A percentile compares a stretch with the other conserved stretches of the same genome.
These are phyloP conservation scores for Halcyon leucocephala DNA, from an alignment of 2,797 vertebrate genomes.

Conservation along the genomic window DNA sequence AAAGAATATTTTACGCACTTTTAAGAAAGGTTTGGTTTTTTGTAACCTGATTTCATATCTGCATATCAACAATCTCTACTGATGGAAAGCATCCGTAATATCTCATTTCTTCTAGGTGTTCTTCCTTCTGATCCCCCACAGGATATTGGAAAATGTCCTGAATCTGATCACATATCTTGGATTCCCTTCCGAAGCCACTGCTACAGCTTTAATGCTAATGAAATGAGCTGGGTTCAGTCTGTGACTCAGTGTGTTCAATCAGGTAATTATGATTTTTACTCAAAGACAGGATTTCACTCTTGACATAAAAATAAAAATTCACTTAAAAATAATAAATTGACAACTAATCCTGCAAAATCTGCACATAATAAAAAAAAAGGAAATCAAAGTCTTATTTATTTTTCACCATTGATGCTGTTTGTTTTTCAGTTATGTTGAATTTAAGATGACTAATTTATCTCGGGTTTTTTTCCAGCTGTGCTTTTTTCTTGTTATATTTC, in stretches of 20 bases:
- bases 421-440: not conserved
- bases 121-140: slow-evolving; percentile 86
- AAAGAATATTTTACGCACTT: not conserved
- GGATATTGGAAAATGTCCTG: slow-evolving; percentile 86
- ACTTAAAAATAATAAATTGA: not conserved
- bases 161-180: slow-evolving; percentile 80
- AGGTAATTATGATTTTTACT: slow-evolving; percentile 72
- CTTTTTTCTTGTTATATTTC: not conserved
- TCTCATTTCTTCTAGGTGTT: slow-evolving; percentile 8
- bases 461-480: not conserved
- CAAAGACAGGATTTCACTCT: not conserved
- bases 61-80: slow-evolving; percentile 72
- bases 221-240: slow-evolving; percentile 84
- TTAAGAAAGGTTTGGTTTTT: not conserved
- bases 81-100: not conserved
- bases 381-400: not conserved
- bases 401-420: not conserved
- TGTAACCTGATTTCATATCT: not conserved
- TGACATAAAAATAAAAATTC: not conserved
- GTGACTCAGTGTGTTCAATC: slow-evolving; percentile 87
- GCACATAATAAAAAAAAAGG: not conserved
- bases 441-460: not conserved
- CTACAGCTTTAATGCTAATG: slow-evolving; percentile 80
- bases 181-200: slow-evolving; percentile 90
- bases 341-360: not conserved